Evolutionary conservation across 2,113 vertebrate species (phyloP).

Genomic region (Trichomycterus rosablanca): DNA sequence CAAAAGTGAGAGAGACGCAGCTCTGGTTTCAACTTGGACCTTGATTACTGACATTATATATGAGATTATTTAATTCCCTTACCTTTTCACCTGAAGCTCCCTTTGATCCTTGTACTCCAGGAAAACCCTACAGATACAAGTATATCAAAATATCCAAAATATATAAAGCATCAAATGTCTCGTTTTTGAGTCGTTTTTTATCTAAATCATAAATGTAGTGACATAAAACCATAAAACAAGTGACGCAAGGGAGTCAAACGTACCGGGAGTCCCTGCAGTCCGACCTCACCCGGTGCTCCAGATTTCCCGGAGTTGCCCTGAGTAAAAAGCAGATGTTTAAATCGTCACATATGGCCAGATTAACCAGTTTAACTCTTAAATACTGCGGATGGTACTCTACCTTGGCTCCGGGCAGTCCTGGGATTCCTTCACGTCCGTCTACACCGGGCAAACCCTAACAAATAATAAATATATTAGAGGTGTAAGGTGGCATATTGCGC

Average conservation of each 20-base stretch:
- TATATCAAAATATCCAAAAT: background rate
- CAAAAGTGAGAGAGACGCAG: background rate
- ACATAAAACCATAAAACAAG: too few relatives aligned
- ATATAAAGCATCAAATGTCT: too few relatives aligned
- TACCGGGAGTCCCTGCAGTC: conserved; percentile 88
- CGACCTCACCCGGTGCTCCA: conserved; percentile 84
- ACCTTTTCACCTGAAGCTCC: conserved; percentile 84
- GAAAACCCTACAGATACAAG: conserved; percentile 77
- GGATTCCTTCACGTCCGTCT: conserved; percentile 88
- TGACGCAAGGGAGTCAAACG: too few relatives aligned
- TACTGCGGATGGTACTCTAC: conserved; percentile 56
- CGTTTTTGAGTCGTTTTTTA: too few relatives aligned
- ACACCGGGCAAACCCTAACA: conserved; percentile 87
- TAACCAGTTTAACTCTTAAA: background rate
- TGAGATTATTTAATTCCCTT: conserved; percentile 24
- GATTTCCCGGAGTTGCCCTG: conserved; percentile 85
- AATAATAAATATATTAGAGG: background rate
- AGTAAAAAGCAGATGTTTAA: background rate
- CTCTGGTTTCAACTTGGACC: too few relatives aligned
- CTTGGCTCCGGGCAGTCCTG: conserved; percentile 91
- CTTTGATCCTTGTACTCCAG: conserved; percentile 82
- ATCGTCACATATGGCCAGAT: background rate
- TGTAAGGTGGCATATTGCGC: background rate
- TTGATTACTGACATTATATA: background rate
- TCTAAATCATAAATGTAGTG: too few relatives aligned